These are phyloP conservation scores for Colinus virginianus DNA, from an alignment of 2,113 vertebrate species.

Conservation along the genomic window DNA sequence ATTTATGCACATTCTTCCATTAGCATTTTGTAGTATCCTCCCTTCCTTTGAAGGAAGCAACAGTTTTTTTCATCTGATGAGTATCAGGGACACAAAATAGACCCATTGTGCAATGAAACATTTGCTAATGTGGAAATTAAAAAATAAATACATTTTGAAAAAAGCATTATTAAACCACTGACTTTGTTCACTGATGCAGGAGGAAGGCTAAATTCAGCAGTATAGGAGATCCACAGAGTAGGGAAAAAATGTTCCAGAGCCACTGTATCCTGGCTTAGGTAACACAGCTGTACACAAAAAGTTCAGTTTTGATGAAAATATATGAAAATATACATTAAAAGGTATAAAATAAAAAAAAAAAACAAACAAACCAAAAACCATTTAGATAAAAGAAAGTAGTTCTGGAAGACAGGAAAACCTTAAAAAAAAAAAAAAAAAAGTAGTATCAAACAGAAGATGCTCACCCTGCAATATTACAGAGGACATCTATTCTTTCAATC, in stretches of 20 bases:
- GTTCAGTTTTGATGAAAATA: neutral
- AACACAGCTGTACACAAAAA: neutral
- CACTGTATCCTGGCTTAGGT: neutral
- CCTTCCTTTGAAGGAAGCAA: neutral
- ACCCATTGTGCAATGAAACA: neutral
- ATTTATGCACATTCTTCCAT: neutral
- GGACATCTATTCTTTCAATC: constrained; percentile 88
- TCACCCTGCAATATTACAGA: constrained; percentile 96
- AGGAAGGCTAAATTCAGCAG: neutral
- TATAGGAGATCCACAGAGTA: fast-evolving
- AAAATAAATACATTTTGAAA: neutral
- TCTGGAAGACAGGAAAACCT: neutral
- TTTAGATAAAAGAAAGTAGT: neutral
- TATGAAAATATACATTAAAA: neutral
- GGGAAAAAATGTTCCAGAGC: neutral
- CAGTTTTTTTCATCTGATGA: neutral
- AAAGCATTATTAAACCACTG: neutral
- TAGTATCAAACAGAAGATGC: neutral
- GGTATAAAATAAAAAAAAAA: neutral
- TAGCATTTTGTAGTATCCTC: neutral
- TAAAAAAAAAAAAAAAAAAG: neutral
- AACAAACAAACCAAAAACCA: neutral
- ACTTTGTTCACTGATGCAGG: neutral
- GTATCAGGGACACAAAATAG: neutral
- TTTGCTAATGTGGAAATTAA: neutral